Conservation (phyloP, 2,888 invertebrate species). For the Ormyrus labotus region DNA sequence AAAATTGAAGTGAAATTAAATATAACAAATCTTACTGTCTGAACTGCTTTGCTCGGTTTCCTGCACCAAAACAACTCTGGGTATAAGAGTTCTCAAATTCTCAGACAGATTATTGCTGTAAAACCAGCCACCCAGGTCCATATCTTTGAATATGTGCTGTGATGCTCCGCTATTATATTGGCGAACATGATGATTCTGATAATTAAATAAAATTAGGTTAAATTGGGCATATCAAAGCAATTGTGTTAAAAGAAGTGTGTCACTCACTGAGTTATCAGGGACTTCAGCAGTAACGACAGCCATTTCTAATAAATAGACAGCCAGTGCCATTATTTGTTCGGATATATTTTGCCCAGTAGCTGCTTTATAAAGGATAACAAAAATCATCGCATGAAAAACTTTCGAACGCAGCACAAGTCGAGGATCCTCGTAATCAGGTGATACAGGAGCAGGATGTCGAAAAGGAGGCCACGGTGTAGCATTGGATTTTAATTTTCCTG, state of each 20-base stretch:
- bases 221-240: too few species aligned
- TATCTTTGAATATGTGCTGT: constrained; percentile 76
- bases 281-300: constrained; percentile 80
- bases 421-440: constrained; percentile 83
- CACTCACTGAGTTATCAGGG: constrained; percentile 74
- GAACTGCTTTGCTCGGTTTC: constrained; percentile 79
- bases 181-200: constrained; percentile 76
- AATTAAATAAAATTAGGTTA: background rate
- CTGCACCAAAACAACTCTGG: constrained; percentile 80
- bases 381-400: constrained; percentile 85
- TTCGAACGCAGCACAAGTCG: constrained; percentile 79
- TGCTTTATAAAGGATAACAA: constrained; percentile 90
- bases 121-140: constrained; percentile 82
- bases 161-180: constrained; percentile 71
- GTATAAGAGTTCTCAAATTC: constrained; percentile 85
- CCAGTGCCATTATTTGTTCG: constrained; percentile 92
- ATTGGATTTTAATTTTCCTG: constrained; percentile 79
- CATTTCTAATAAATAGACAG: constrained; percentile 91
- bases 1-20: constrained; percentile 6
- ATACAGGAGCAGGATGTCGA: constrained; percentile 82
- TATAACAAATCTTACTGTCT: constrained; percentile 78
- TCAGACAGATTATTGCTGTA: constrained; percentile 85
- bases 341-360: constrained; percentile 85
- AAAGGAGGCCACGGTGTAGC: constrained; percentile 89
- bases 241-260: background rate